Evolutionary conservation across 2,113 vertebrate genomes (phyloP), one percentile per base, ranked within the genome.

Genomic region (Brachyhypopomus occidentalis): DNA sequence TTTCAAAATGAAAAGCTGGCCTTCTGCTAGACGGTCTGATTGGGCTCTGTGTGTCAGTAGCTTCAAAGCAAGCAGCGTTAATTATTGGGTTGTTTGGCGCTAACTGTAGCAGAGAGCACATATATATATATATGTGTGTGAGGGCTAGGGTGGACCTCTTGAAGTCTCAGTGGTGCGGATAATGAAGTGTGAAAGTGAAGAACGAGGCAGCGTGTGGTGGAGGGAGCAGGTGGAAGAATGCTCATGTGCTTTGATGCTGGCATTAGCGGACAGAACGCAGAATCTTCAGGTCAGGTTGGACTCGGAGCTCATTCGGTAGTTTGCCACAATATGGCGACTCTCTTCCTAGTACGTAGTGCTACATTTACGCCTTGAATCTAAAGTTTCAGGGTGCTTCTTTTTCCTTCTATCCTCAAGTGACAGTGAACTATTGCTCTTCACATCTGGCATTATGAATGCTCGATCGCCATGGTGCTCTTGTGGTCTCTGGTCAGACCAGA

Each of bases 11-110:
- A 52, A 69, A 55, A 34, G 52, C 6, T 45, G 72, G 56, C 63
- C 20, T 76, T 34, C 66, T 5, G 19, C 41, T 38, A 20, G 60
- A 14, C 36, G 55, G 55, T 79, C 70, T 66, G 38, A 66, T 63
- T 71, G 27, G n/a, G 9, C 67, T 34, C 63, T 2, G 41, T 14
- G 56, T n/a, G 27, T n/a, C 20, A 19, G 58, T 72, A 19, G 34
- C 84, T 83, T 88, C 78, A 86, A 83, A 88, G 83, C 45, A 25
- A 19, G 60, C 75, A 73, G 72, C 67, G 78, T 74, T 74, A 52
- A 79, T 87, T 79, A 80, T 77, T 81, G 73, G 74, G 73, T 83
- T 81, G 78, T 85, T 83, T 87, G 78, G 78, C 45, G 69, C 52
- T 75, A 25, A 30, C 56, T 81, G 66, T 71, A 69, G 60, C 59